These are phyloP conservation scores for Erynnis tages DNA, from an alignment of 2,888 invertebrate genomes.

Conservation along the genomic window DNA sequence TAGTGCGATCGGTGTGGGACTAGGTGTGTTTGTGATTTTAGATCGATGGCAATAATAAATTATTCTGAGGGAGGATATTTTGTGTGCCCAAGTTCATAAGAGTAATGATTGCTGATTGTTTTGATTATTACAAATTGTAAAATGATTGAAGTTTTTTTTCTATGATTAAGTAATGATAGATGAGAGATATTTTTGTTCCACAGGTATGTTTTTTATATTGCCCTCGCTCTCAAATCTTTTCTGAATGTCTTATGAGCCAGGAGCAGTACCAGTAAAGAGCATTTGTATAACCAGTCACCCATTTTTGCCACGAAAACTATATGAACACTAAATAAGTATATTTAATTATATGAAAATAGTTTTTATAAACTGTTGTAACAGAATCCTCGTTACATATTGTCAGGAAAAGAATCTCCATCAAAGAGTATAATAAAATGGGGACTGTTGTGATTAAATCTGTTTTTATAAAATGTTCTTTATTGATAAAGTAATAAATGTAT, in stretches of 20 bases:
- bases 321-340: neutral
- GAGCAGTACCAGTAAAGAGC: constrained; percentile 20
- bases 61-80: too few species aligned
- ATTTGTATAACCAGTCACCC: constrained; percentile 16
- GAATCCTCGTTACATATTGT: constrained; percentile 40
- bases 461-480: constrained; percentile 29
- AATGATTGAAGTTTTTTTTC: neutral
- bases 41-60: constrained; percentile 14
- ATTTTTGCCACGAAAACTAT: constrained; percentile 7
- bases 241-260: constrained; percentile 19
- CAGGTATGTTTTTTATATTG: neutral
- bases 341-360: constrained; percentile 52
- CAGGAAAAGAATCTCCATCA: constrained; percentile 41
- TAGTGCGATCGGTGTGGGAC: constrained; percentile 15
- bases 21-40: constrained; percentile 15
- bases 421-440: constrained; percentile 25
- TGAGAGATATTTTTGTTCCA: neutral
- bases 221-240: constrained; percentile 15
- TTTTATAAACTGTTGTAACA: constrained; percentile 40
- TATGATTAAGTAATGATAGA: neutral
- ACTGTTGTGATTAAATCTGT: constrained; percentile 24
- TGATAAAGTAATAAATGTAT: constrained; percentile 29
- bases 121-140: too few species aligned
- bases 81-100: too few species aligned
- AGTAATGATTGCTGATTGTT: too few species aligned